Percentiles rank a stretch among this genome's conserved stretches.
Evolutionary conservation across 2,888 invertebrate species (phyloP).

Genomic region (Ophioninae sp.): DNA sequence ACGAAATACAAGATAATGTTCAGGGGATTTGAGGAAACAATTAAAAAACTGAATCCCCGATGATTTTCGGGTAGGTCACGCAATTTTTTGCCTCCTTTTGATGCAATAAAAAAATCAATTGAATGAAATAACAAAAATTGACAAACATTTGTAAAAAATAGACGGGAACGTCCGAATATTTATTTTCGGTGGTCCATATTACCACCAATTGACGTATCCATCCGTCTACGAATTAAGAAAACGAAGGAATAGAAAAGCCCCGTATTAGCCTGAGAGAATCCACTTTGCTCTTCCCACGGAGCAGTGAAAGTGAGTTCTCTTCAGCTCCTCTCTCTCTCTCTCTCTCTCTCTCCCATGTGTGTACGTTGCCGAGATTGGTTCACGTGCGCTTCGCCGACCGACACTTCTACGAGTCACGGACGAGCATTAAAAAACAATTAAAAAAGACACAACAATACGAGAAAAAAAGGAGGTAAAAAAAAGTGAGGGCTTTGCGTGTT

Average conservation of each 20-base stretch:
- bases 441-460: neutral
- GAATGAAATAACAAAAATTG: too few relatives aligned
- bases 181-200: neutral
- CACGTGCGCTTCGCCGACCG: conserved; percentile 68
- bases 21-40: too few relatives aligned
- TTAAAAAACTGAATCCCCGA: too few relatives aligned
- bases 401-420: conserved; percentile 64
- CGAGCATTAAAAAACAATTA: conserved; percentile 8
- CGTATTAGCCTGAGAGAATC: conserved; percentile 65
- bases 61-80: too few relatives aligned
- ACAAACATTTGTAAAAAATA: too few relatives aligned
- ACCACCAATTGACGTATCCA: conserved; percentile 1
- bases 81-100: too few relatives aligned
- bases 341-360: conserved; percentile 18
- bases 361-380: conserved; percentile 68
- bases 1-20: too few relatives aligned
- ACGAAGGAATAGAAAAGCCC: conserved; percentile 61
- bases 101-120: too few relatives aligned
- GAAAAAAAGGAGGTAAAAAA: conserved; percentile 7
- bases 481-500: neutral
- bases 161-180: too few relatives aligned
- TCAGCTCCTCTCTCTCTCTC: neutral
- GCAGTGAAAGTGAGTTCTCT: conserved; percentile 74
- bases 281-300: conserved; percentile 71
- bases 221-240: conserved; percentile 37